phyloP scores from a whole-genome alignment of 2,888 invertebrate genomes.

The Caprella mutica region DNA sequence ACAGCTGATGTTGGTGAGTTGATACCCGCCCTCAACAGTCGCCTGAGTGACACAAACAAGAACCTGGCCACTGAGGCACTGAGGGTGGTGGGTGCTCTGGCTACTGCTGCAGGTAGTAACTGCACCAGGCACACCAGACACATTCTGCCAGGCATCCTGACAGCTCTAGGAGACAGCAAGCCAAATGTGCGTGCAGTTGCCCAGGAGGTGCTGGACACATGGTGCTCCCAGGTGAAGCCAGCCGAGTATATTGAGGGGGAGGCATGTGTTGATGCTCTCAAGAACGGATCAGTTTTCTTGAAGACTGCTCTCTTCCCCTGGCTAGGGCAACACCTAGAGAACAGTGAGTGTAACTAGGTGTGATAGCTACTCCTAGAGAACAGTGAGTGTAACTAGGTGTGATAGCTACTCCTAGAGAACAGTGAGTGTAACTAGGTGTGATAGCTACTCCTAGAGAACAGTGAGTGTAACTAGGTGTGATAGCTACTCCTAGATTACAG shows the following conservation, averaged over 20 bases:
- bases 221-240: constrained; percentile 63
- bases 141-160: constrained; percentile 71
- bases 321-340: constrained; percentile 69
- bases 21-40: constrained; percentile 61
- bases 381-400: constrained; percentile 17
- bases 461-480: no score
- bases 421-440: no score
- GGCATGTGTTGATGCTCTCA: constrained; percentile 75
- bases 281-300: constrained; percentile 69
- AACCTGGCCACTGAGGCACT: constrained; percentile 76
- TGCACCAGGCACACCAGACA: constrained; percentile 66
- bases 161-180: constrained; percentile 56
- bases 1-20: constrained; percentile 73
- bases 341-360: constrained; percentile 36
- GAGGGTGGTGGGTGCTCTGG: constrained; percentile 68
- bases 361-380: background rate
- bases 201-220: constrained; percentile 68
- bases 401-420: no score
- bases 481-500: no score
- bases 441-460: no score
- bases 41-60: constrained; percentile 80
- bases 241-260: constrained; percentile 76
- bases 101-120: constrained; percentile 67
- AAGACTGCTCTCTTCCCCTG: constrained; percentile 71
- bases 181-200: constrained; percentile 71